phyloP scores from a whole-genome alignment of 2,888 invertebrate species.

The Erynnis tages region DNA sequence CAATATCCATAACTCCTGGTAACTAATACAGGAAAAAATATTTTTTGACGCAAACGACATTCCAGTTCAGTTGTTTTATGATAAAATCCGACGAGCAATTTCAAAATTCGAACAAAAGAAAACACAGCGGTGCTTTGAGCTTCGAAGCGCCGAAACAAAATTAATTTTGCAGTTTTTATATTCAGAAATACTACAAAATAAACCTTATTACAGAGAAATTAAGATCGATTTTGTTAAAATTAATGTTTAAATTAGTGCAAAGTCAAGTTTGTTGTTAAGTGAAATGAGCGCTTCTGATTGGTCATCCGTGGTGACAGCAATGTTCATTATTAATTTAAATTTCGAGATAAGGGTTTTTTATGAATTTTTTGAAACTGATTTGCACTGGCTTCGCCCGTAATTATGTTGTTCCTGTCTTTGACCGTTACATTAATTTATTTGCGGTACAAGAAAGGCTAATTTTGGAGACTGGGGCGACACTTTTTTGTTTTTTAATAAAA shows the following conservation, averaged over 20 bases:
- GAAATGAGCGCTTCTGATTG: conserved; percentile 32
- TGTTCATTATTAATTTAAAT: conserved; percentile 31
- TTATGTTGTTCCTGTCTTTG: conserved; percentile 30
- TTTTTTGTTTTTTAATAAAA: conserved; percentile 1
- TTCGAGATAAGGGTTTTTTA: conserved; percentile 25
- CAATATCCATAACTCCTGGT: neutral
- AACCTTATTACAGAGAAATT: neutral
- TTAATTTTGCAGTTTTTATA: neutral
- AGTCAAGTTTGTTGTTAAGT: conserved; percentile 22
- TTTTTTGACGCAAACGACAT: conserved; percentile 28
- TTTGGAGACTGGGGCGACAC: conserved; percentile 22
- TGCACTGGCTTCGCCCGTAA: conserved; percentile 27
- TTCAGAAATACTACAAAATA: neutral
- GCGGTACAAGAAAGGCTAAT: conserved; percentile 30
- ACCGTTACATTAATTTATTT: conserved; percentile 30
- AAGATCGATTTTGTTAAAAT: neutral
- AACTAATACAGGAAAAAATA: conserved; percentile 14
- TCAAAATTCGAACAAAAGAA: conserved; percentile 33
- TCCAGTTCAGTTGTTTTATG: conserved; percentile 36
- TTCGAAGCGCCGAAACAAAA: conserved; percentile 27
- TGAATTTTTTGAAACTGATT: conserved; percentile 24
- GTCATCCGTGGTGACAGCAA: conserved; percentile 34
- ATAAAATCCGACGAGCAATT: conserved; percentile 31
- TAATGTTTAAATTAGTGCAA: neutral
- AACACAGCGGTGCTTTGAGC: conserved; percentile 29